A percentile compares a stretch with the other conserved stretches of the same genome.
Evolutionary conservation across 1,140 invertebrate species (phyloP).

Genomic region (Lucilia cuprina): DNA sequence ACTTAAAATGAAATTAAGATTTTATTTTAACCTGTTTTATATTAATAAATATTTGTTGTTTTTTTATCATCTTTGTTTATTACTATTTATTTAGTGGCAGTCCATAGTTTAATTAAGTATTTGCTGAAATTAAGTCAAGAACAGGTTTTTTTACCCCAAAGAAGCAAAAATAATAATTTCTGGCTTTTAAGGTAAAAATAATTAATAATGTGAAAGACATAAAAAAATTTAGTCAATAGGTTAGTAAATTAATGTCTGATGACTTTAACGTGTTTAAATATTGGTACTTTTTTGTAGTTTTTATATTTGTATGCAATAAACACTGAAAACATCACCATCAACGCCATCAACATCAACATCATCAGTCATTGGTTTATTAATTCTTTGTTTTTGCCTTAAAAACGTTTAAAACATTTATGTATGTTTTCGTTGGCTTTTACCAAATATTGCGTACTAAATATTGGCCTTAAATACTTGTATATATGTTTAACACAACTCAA

Average conservation of each 20-base stretch:
- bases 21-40: background rate
- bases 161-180: background rate
- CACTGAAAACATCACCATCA: too few relatives aligned
- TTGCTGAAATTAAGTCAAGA: background rate
- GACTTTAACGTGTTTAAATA: background rate
- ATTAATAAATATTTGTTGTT: background rate
- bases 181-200: background rate
- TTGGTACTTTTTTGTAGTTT: background rate
- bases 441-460: background rate
- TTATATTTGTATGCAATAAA: background rate
- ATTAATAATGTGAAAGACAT: background rate
- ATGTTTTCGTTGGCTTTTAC: too few relatives aligned
- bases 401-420: background rate
- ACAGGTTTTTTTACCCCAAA: background rate
- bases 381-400: background rate
- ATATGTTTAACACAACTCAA: background rate
- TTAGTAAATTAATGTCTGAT: background rate
- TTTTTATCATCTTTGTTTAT: background rate
- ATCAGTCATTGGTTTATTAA: background rate
- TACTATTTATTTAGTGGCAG: background rate
- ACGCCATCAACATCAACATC: background rate
- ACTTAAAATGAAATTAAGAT: background rate
- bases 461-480: constrained; percentile 2
- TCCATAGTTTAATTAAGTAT: background rate
- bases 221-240: background rate